Conservation (phyloP, 2,888 invertebrate species). For the Scaptomyza reducta region DNA sequence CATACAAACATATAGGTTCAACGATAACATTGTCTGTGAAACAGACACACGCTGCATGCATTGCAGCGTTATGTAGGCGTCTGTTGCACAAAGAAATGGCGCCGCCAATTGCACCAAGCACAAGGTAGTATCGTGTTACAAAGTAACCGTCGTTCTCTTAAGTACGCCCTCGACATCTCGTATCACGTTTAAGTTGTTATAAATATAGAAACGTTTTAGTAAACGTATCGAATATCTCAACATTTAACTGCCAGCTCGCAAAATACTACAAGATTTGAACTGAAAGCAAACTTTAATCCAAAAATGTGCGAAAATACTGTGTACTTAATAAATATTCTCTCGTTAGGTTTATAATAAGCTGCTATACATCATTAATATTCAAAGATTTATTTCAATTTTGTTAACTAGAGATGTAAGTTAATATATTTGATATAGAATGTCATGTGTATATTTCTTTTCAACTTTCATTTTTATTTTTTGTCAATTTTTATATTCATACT, state of each 20-base stretch:
- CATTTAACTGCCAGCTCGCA: background rate
- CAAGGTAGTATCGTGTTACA: constrained; percentile 65
- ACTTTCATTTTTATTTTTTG: no score
- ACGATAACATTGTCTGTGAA: constrained; percentile 52
- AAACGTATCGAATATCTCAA: constrained; percentile 5
- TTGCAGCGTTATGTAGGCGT: constrained; percentile 53
- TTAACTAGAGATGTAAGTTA: no score
- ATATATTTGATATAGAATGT: no score
- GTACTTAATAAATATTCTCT: no score
- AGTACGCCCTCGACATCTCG: constrained; percentile 38
- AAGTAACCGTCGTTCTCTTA: constrained; percentile 14
- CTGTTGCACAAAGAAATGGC: constrained; percentile 65
- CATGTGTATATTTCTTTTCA: no score
- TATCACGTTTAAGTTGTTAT: constrained; percentile 68
- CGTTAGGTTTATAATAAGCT: no score
- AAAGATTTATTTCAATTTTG: no score
- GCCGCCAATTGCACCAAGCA: constrained; percentile 56
- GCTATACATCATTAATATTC: no score
- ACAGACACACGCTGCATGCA: constrained; percentile 22
- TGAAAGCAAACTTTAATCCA: no score
- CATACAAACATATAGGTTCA: constrained; percentile 26
- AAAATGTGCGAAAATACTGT: no score
- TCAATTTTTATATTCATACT: no score
- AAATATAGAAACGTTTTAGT: constrained; percentile 46
- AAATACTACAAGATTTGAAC: background rate